phyloP scores from a whole-genome alignment of 2,888 invertebrate species.

The Crioceris asparagi region DNA sequence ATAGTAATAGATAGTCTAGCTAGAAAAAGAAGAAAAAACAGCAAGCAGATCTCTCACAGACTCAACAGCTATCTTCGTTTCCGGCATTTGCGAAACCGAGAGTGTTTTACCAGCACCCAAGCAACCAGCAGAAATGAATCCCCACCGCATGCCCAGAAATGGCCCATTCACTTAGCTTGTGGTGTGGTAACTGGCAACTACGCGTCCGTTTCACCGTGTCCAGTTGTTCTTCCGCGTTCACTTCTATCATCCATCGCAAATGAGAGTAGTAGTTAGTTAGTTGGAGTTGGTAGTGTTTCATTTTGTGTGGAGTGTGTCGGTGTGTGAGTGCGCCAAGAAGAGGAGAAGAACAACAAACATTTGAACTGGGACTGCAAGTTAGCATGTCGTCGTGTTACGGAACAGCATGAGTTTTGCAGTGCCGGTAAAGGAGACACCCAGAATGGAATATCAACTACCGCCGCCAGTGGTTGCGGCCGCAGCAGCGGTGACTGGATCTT shows the following conservation, averaged over 20 bases:
- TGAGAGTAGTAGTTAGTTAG: too few relatives aligned
- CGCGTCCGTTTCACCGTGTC: too few relatives aligned
- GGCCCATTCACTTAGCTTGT: conserved; percentile 31
- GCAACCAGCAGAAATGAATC: too few relatives aligned
- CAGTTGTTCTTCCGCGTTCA: conserved; percentile 38
- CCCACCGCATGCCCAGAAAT: conserved; percentile 21
- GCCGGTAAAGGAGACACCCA: conserved; percentile 34
- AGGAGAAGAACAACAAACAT: too few relatives aligned
- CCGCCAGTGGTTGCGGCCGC: conserved; percentile 39
- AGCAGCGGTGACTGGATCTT: conserved; percentile 39
- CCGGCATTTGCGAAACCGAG: conserved; percentile 38
- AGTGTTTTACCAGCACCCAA: conserved; percentile 28
- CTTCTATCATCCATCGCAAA: too few relatives aligned
- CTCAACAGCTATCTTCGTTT: too few relatives aligned
- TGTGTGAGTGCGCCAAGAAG: conserved; percentile 15
- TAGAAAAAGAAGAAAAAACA: too few relatives aligned
- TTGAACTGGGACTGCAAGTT: conserved; percentile 29
- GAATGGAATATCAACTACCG: conserved; percentile 44
- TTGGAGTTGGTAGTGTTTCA: too few relatives aligned
- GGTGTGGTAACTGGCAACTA: too few relatives aligned
- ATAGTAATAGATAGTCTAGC: too few relatives aligned
- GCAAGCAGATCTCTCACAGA: too few relatives aligned
- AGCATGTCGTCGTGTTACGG: conserved; percentile 28
- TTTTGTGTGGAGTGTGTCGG: conserved; percentile 6
- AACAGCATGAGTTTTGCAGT: conserved; percentile 38